phyloP scores from a whole-genome alignment of 2,113 vertebrate genomes.

The Lepidothrix coronata region DNA sequence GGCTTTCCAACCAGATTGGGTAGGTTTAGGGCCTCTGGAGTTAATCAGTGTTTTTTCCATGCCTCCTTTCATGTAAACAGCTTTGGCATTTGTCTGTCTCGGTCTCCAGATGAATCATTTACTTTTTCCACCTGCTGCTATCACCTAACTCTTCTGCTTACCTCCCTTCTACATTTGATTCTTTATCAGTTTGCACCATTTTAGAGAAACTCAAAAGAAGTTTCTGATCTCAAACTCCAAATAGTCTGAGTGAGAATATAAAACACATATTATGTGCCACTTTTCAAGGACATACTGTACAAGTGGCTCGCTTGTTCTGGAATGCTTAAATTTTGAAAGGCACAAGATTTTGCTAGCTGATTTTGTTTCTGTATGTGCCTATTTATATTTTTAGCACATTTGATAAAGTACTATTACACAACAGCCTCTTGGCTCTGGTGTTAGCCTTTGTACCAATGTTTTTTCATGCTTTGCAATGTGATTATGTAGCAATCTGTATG shows the following conservation, averaged over 20 bases:
- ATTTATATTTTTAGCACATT: slow-evolving; percentile 29
- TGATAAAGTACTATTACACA: slow-evolving; percentile 22
- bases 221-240: background rate
- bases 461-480: background rate
- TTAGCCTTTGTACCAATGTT: background rate
- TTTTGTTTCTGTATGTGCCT: slow-evolving; percentile 24
- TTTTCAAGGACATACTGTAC: background rate
- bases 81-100: background rate
- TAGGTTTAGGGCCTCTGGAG: background rate
- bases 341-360: slow-evolving; percentile 37
- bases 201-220: background rate
- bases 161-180: background rate
- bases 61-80: background rate
- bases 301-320: background rate
- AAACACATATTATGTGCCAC: background rate
- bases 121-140: background rate
- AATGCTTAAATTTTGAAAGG: slow-evolving; percentile 27
- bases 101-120: background rate
- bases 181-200: background rate
- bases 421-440: background rate
- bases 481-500: background rate
- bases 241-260: background rate
- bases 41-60: background rate
- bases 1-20: background rate
- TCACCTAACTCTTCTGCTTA: background rate